phyloP scores from a whole-genome alignment of 2,797 vertebrate genomes.

The Sorex maritimensis region DNA sequence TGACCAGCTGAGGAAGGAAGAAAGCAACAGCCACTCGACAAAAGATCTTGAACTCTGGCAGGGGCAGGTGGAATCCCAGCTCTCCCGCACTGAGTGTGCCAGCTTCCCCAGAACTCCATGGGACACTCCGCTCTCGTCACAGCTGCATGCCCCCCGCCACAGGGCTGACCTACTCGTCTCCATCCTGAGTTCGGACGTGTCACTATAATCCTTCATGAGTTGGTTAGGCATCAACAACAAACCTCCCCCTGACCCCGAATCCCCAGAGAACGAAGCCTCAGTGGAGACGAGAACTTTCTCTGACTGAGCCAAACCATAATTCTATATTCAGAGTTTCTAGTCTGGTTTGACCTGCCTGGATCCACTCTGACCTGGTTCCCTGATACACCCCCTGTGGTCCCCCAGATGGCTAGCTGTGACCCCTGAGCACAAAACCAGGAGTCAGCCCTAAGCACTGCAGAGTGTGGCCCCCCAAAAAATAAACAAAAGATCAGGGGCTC shows the following conservation, averaged over 20 bases:
- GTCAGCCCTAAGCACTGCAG: no score
- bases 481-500: slow-evolving; percentile 18
- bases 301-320: neutral
- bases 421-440: no score
- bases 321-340: neutral
- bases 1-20: no score
- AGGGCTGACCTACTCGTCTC: neutral
- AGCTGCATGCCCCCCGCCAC: neutral
- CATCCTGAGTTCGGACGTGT: neutral
- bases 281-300: neutral
- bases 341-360: neutral
- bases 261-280: neutral
- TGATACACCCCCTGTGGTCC: no score
- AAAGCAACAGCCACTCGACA: no score
- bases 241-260: no score
- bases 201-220: neutral
- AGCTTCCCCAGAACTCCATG: no score
- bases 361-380: neutral
- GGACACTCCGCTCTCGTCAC: neutral
- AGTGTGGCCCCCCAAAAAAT: no score
- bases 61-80: no score
- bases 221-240: neutral
- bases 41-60: no score
- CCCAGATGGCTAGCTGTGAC: no score
- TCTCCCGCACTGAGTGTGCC: no score